Evolutionary conservation across 2,797 vertebrate genomes (phyloP).

Genomic region (Pelodytes ibericus): DNA sequence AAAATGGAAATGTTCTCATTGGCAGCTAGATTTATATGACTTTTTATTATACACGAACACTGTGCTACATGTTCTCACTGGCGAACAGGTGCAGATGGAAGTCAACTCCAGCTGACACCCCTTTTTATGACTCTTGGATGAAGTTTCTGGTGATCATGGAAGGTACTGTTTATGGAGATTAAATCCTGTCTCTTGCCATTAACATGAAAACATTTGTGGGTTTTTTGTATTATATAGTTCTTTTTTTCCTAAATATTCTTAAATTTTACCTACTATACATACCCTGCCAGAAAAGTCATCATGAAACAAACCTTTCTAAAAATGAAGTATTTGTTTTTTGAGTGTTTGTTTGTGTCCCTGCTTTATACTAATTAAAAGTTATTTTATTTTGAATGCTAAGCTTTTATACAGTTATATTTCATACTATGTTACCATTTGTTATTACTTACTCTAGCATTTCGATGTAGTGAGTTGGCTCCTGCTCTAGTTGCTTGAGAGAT

Average conservation of each 20-base stretch:
- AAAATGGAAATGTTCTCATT: constrained; percentile 38
- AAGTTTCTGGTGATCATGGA: not conserved
- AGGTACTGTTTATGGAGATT: constrained; percentile 9
- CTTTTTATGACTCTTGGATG: constrained; percentile 32
- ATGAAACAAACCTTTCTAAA: not conserved
- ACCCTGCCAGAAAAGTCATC: constrained; percentile 3
- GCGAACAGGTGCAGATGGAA: constrained; percentile 41
- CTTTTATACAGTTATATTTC: constrained; percentile 4
- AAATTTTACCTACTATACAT: constrained; percentile 9
- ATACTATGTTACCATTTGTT: constrained; percentile 8
- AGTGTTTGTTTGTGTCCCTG: not conserved
- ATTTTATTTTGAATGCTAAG: constrained; percentile 7
- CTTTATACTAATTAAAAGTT: not conserved
- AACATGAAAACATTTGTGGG: constrained; percentile 5
- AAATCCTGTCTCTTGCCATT: constrained; percentile 13
- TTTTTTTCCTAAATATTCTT: not conserved
- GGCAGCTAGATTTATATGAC: constrained; percentile 41
- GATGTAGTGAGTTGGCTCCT: not conserved
- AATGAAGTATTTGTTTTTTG: not conserved
- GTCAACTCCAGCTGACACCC: constrained; percentile 15
- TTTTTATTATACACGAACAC: constrained; percentile 30
- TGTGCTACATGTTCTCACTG: constrained; percentile 25
- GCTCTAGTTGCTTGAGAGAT: not conserved
- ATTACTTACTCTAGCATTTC: not conserved
- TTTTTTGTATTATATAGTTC: not conserved